Conservation (phyloP, 2,797 vertebrate species). For the Galaxias olidus region DNA sequence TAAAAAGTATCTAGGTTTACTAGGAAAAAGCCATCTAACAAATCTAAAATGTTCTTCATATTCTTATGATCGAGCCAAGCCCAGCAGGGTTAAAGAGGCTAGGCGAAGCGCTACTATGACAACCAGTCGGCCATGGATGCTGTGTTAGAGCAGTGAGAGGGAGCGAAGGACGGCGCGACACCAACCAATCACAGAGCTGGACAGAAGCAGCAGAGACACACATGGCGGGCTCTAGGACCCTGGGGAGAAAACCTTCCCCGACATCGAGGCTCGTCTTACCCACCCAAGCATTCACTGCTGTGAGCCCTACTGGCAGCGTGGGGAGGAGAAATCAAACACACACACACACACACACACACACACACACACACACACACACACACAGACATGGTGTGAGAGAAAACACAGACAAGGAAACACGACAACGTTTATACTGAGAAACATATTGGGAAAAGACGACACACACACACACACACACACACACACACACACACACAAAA, state of each 20-base stretch:
- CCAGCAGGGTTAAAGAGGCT: not conserved
- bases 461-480: conserved; percentile 14
- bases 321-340: conserved; percentile 54
- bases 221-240: conserved; percentile 26
- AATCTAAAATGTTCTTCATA: too few species aligned
- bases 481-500: conserved; percentile 5
- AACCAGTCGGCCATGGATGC: conserved; percentile 31
- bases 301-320: conserved; percentile 74
- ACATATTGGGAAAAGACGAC: conserved; percentile 5
- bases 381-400: conserved; percentile 44
- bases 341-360: conserved; percentile 18
- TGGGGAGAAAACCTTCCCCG: conserved; percentile 25
- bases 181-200: conserved; percentile 36
- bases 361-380: conserved; percentile 35
- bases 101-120: conserved; percentile 17
- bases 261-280: conserved; percentile 66
- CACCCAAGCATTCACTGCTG: conserved; percentile 61
- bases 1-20: too few species aligned
- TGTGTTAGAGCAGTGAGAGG: conserved; percentile 33
- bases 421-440: conserved; percentile 1
- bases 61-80: not conserved
- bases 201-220: conserved; percentile 40
- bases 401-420: conserved; percentile 30
- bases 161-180: too few species aligned
- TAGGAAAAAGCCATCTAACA: too few species aligned